Evolutionary conservation across 1,140 invertebrate genomes (phyloP).

Genomic region (Ylistrum balloti): DNA sequence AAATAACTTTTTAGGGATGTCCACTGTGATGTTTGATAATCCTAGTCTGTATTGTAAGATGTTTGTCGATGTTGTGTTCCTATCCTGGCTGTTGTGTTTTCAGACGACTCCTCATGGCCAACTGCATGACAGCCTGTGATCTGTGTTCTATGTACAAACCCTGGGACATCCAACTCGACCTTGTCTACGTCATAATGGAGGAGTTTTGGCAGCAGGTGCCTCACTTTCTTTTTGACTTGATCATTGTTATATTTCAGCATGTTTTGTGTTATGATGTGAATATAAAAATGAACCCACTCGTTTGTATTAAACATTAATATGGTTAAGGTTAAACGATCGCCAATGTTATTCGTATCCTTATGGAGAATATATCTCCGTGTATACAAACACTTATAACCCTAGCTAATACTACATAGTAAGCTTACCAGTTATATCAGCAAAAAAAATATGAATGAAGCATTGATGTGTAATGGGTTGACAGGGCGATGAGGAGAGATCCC

Average conservation of each 20-base stretch:
- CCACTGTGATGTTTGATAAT: too few relatives aligned
- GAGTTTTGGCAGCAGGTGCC: conserved; percentile 91
- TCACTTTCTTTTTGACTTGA: not conserved
- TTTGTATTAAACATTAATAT: too few relatives aligned
- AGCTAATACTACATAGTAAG: too few relatives aligned
- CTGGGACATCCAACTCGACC: conserved; percentile 90
- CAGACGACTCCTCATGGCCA: conserved; percentile 86
- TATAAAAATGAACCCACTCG: too few relatives aligned
- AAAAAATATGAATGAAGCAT: too few relatives aligned
- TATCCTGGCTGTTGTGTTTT: conserved; percentile 63
- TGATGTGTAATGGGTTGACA: conserved; percentile 66
- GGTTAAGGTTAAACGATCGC: too few relatives aligned
- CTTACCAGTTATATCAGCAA: too few relatives aligned
- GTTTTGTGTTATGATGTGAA: not conserved
- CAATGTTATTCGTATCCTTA: too few relatives aligned
- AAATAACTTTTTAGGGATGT: too few relatives aligned
- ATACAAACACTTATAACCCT: too few relatives aligned
- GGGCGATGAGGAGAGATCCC: conserved; percentile 88
- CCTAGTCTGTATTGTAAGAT: too few relatives aligned
- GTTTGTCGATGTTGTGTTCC: conserved; percentile 48
- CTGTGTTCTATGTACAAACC: conserved; percentile 91
- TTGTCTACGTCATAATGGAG: conserved; percentile 92
- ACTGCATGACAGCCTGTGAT: conserved; percentile 92
- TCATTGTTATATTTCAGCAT: not conserved
- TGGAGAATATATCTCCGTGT: too few relatives aligned